Percentiles rank a stretch among this genome's conserved stretches.
phyloP scores from a whole-genome alignment of 2,797 vertebrate genomes.

The Gymnothorax reevesii region DNA sequence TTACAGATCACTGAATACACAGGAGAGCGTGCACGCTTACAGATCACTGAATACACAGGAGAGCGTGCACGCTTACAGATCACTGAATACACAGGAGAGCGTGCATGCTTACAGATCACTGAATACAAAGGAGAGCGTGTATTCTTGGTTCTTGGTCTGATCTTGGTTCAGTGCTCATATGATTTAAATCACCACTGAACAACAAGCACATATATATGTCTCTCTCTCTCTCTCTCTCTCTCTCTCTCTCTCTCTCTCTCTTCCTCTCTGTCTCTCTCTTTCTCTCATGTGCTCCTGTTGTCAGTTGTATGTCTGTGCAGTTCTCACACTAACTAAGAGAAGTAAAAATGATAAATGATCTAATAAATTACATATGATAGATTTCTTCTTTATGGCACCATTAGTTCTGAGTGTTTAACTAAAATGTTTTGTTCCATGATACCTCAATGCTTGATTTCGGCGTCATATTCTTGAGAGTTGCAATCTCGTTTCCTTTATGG shows the following conservation, averaged over 20 bases:
- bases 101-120: no score
- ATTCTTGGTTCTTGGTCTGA: no score
- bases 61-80: no score
- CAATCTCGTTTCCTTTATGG: no score
- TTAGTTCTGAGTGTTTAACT: background rate
- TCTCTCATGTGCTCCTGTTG: no score
- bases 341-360: background rate
- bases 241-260: background rate
- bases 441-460: background rate
- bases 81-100: no score
- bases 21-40: no score
- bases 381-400: background rate
- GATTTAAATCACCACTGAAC: background rate
- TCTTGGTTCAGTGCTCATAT: background rate
- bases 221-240: background rate
- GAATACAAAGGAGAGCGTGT: no score
- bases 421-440: background rate
- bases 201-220: background rate
- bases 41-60: no score
- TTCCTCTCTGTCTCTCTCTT: background rate
- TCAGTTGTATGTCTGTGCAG: background rate
- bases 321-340: background rate
- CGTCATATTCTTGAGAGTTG: no score
- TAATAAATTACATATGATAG: background rate
- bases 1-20: no score